phyloP scores from a whole-genome alignment of 37 sponge, comb jelly and placozoan genomes.

The Eunapius fragilis region DNA sequence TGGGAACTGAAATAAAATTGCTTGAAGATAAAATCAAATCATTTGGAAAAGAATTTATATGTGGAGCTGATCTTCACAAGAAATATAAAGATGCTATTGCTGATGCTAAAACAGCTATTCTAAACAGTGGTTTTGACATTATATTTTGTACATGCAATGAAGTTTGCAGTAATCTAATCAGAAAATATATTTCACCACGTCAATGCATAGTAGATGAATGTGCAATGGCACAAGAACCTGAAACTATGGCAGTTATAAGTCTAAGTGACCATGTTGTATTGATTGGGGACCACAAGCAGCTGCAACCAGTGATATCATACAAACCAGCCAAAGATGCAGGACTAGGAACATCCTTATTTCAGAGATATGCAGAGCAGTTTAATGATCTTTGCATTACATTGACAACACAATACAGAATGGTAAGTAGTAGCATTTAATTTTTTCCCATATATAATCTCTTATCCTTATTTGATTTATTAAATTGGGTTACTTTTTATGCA shows the following conservation, averaged over 20 bases:
- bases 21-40: neutral
- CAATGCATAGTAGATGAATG: conserved; percentile 65
- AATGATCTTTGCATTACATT: conserved; percentile 15
- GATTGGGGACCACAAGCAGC: conserved; percentile 75
- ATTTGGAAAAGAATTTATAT: neutral
- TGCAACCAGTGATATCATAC: conserved; percentile 55
- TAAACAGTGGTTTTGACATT: conserved; percentile 27
- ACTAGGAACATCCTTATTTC: conserved; percentile 59
- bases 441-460: neutral
- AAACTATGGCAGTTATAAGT: conserved; percentile 51
- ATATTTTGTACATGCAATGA: conserved; percentile 79
- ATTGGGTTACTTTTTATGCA: no score
- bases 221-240: conserved; percentile 71
- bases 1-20: neutral
- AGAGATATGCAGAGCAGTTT: conserved; percentile 45
- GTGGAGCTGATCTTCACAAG: neutral
- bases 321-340: conserved; percentile 45
- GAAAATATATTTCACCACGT: neutral
- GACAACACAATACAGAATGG: conserved; percentile 67
- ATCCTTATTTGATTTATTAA: neutral
- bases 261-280: conserved; percentile 44
- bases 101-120: neutral
- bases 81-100: neutral
- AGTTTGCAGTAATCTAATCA: conserved; percentile 30
- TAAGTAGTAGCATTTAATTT: conserved; percentile 1